Percentiles rank a stretch among this genome's conserved stretches.
phyloP scores from a whole-genome alignment of 2,888 invertebrate species.

The Globia sparganii region DNA sequence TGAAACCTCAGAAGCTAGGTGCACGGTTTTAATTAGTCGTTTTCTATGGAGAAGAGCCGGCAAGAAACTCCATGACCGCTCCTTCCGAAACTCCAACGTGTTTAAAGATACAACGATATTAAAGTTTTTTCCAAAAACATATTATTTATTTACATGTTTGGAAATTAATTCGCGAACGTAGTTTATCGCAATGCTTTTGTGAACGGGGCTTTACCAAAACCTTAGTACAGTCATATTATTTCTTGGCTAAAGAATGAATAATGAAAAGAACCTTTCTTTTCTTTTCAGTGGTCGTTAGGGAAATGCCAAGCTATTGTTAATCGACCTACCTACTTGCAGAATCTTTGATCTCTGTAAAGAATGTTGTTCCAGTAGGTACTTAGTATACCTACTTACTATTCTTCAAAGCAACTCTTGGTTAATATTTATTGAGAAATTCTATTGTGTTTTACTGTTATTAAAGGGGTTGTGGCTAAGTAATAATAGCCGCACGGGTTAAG shows the following conservation, averaged over 20 bases:
- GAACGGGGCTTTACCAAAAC: conserved; percentile 14
- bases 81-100: background rate
- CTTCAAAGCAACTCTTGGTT: background rate
- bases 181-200: background rate
- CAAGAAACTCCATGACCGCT: no score
- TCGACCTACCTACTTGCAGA: conserved; percentile 8
- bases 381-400: conserved; percentile 9
- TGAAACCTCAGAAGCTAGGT: no score
- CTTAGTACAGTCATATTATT: conserved; percentile 20
- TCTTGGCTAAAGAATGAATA: conserved; percentile 33
- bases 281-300: background rate
- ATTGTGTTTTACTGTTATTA: background rate
- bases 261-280: conserved; percentile 30
- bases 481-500: background rate
- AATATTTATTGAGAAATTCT: background rate
- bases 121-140: background rate
- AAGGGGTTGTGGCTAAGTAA: background rate
- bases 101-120: no score
- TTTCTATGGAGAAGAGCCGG: no score
- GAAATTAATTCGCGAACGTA: background rate
- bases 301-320: conserved; percentile 5
- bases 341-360: conserved; percentile 29
- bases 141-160: background rate
- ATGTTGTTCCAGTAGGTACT: conserved; percentile 3
- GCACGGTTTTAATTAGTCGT: no score